A percentile compares a stretch with the other conserved stretches of the same genome.
Conservation (phyloP, 2,888 invertebrate species). For the Melangyna quadrimaculata region DNA sequence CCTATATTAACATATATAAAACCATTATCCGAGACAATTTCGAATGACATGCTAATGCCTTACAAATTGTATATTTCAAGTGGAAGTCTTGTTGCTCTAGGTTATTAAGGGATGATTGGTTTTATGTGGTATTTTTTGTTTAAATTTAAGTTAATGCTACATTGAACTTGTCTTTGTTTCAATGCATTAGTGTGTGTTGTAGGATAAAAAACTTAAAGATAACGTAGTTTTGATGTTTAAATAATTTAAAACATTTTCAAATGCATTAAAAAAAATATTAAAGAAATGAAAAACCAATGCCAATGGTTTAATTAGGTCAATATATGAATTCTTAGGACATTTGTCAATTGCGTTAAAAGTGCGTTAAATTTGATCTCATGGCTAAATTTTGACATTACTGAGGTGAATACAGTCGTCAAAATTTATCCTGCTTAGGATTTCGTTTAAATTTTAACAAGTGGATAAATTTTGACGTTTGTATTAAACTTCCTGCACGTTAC, state of each 20-base stretch:
- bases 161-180: background rate
- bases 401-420: no score
- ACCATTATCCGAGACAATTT: background rate
- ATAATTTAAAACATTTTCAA: background rate
- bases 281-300: background rate
- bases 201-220: background rate
- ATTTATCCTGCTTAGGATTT: no score
- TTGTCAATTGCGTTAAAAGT: no score
- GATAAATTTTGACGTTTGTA: no score
- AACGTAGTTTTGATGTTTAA: background rate
- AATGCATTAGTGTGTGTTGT: background rate
- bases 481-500: no score
- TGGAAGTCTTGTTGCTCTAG: conserved; percentile 38
- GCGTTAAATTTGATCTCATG: no score
- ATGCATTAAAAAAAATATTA: background rate
- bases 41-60: conserved; percentile 33
- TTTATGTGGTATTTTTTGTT: background rate
- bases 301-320: no score
- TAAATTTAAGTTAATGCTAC: background rate
- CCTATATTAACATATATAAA: background rate
- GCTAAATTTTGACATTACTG: no score
- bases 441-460: no score
- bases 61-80: conserved; percentile 45
- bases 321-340: no score
- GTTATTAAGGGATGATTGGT: background rate